Conservation (phyloP, 1,140 invertebrate species). For the Drosophila cardini region DNA sequence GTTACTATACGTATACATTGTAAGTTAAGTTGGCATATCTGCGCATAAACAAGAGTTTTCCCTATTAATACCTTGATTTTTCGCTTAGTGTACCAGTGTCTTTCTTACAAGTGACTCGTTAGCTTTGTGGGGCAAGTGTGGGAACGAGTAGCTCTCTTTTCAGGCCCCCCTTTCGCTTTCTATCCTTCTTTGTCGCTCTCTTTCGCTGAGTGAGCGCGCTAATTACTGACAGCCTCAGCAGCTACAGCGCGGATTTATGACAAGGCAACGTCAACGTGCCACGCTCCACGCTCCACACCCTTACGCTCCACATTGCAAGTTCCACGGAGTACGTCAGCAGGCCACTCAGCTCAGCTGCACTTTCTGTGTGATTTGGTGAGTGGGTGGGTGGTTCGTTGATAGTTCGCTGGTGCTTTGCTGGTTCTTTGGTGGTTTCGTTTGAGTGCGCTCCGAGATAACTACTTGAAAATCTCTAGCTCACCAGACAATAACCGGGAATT, state of each 20-base stretch:
- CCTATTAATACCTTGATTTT: too few species aligned
- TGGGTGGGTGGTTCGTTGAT: neutral
- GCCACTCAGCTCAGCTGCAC: constrained; percentile 32
- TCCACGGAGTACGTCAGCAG: constrained; percentile 29
- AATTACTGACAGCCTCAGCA: constrained; percentile 70
- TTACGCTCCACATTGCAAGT: constrained; percentile 7
- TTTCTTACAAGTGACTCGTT: constrained; percentile 79
- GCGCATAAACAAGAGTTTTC: too few species aligned
- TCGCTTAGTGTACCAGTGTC: constrained; percentile 19
- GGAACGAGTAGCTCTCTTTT: neutral
- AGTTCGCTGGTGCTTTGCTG: neutral
- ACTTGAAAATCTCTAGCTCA: constrained; percentile 24
- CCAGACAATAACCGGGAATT: constrained; percentile 27
- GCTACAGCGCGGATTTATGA: constrained; percentile 72
- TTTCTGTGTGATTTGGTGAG: neutral
- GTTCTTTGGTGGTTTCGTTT: constrained; percentile 28
- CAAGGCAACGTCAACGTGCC: constrained; percentile 62
- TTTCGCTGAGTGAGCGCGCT: constrained; percentile 60
- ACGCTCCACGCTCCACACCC: constrained; percentile 9
- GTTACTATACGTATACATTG: too few species aligned
- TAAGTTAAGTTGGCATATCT: too few species aligned
- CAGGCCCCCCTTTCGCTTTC: neutral
- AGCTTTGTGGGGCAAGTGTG: constrained; percentile 55
- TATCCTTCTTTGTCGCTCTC: neutral
- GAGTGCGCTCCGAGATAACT: constrained; percentile 40